A percentile compares a stretch with the other conserved stretches of the same genome.
Evolutionary conservation across 1,140 invertebrate species (phyloP).

Genomic region (Caenorhabditis latens): DNA sequence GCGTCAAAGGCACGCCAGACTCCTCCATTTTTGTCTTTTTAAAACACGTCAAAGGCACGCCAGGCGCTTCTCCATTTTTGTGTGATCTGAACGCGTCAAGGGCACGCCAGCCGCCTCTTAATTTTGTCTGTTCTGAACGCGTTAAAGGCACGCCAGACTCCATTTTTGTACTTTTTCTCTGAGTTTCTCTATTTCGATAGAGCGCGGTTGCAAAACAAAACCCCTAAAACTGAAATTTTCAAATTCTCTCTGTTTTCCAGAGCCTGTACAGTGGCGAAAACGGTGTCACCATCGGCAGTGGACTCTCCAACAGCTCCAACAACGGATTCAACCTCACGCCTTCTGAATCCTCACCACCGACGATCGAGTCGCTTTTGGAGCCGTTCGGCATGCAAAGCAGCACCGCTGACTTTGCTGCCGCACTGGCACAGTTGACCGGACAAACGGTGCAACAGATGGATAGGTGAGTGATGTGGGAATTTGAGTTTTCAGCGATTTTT

Average conservation of each 20-base stretch:
- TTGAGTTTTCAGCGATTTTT: neutral
- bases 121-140: too few species aligned
- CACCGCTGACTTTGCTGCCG: constrained; percentile 20
- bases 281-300: neutral
- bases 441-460: constrained; percentile 38
- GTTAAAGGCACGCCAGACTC: too few species aligned
- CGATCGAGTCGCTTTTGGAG: constrained; percentile 30
- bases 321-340: constrained; percentile 10
- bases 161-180: too few species aligned
- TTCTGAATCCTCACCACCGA: constrained; percentile 6
- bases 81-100: too few species aligned
- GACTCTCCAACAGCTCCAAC: neutral
- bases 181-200: too few species aligned
- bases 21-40: too few species aligned
- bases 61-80: too few species aligned
- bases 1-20: too few species aligned
- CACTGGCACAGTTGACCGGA: constrained; percentile 31
- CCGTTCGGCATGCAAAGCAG: constrained; percentile 41
- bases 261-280: constrained; percentile 27
- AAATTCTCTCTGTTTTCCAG: neutral
- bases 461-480: too few species aligned
- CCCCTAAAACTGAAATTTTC: neutral
- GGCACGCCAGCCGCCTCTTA: too few species aligned
- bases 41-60: too few species aligned
- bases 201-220: too few species aligned